phyloP scores from a whole-genome alignment of 2,888 invertebrate species.

The Tenthredo scrophulariae region DNA sequence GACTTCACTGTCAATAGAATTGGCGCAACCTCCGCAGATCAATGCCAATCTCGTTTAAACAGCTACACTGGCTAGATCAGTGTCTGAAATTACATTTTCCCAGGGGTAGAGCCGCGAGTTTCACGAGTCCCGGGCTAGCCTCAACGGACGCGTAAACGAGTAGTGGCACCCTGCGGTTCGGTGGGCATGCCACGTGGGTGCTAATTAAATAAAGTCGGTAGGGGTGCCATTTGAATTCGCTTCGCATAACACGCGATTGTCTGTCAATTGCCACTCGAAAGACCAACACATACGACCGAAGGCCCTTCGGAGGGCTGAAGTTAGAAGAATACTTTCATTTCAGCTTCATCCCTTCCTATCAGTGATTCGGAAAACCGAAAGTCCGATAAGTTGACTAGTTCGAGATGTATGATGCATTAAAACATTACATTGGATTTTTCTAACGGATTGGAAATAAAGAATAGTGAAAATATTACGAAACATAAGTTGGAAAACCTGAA shows the following conservation, averaged over 20 bases:
- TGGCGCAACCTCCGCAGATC: not conserved
- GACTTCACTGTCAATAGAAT: conserved; percentile 24
- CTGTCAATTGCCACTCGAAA: conserved; percentile 27
- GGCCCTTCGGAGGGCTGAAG: not conserved
- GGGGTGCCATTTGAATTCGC: conserved; percentile 41
- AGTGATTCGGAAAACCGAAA: not conserved
- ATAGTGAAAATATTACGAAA: not conserved
- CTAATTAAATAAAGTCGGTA: conserved; percentile 35
- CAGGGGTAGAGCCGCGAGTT: not conserved
- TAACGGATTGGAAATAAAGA: not conserved
- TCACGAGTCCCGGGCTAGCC: not conserved
- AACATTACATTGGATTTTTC: not conserved
- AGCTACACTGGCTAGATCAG: not conserved
- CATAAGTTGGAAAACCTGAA: not conserved
- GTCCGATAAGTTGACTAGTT: not conserved
- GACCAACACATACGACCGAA: not conserved
- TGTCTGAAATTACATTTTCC: conserved; percentile 21
- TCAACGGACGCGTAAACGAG: conserved; percentile 36
- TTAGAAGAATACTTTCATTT: not conserved
- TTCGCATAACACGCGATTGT: conserved; percentile 8
- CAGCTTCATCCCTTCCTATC: not conserved
- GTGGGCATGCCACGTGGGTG: conserved; percentile 3
- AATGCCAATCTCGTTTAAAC: conserved; percentile 19
- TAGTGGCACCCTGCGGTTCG: conserved; percentile 10
- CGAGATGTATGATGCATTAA: not conserved